Evolutionary conservation across 2,888 invertebrate species (phyloP).

Genomic region (Agrochola circellaris): DNA sequence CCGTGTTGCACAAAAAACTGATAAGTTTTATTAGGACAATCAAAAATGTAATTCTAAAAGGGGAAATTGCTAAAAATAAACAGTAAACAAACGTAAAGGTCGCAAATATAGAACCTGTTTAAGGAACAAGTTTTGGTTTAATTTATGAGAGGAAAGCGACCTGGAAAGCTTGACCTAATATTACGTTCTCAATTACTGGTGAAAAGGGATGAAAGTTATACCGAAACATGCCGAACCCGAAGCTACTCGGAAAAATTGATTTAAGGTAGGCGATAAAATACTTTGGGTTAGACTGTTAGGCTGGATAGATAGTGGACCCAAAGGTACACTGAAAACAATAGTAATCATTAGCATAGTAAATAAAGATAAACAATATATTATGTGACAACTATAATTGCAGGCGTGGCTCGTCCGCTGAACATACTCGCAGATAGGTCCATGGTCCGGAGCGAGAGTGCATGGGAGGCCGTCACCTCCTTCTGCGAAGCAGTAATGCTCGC

Average conservation of each 20-base stretch:
- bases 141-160: conserved; percentile 47
- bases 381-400: not conserved
- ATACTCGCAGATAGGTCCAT: not conserved
- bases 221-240: not conserved
- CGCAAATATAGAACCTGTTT: conserved; percentile 81
- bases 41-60: conserved; percentile 63
- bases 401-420: not conserved
- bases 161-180: not conserved
- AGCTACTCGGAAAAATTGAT: not conserved
- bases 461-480: no score
- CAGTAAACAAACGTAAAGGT: conserved; percentile 83
- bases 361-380: not conserved
- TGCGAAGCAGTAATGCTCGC: no score
- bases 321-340: not conserved
- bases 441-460: no score
- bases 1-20: conserved; percentile 44
- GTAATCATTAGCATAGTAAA: not conserved
- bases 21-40: conserved; percentile 69
- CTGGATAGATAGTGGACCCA: not conserved
- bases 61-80: conserved; percentile 81
- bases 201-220: no score
- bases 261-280: not conserved
- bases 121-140: conserved; percentile 61
- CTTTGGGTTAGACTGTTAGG: no score
- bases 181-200: no score